These are phyloP conservation scores for Caenorhabditis angaria DNA, from an alignment of 2,888 invertebrate genomes.

Conservation along the genomic window DNA sequence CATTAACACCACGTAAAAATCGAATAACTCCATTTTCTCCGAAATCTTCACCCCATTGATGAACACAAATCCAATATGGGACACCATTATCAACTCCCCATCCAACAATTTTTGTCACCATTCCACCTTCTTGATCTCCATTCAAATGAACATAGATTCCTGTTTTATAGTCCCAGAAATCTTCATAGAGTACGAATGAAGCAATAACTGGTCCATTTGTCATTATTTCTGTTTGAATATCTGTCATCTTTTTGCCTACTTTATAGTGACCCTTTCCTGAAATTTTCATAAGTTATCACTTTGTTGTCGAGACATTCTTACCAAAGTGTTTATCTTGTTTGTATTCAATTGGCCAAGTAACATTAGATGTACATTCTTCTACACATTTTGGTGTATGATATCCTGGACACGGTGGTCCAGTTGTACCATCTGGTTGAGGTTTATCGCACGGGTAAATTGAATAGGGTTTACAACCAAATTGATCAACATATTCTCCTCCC, in stretches of 20 bases:
- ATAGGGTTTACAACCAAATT: conserved; percentile 40
- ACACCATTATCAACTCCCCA: conserved; percentile 42
- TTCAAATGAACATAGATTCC: conserved; percentile 39
- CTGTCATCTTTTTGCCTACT: conserved; percentile 39
- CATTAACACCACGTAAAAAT: conserved; percentile 39
- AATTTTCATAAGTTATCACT: not conserved
- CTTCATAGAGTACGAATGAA: conserved; percentile 37
- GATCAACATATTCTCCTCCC: conserved; percentile 34
- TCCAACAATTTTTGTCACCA: conserved; percentile 43
- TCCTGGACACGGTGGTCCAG: conserved; percentile 34
- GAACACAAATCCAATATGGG: conserved; percentile 40
- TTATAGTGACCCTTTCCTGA: conserved; percentile 32
- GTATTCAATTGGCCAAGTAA: conserved; percentile 36
- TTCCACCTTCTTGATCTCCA: conserved; percentile 39
- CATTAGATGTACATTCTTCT: conserved; percentile 27
- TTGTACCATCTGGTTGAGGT: conserved; percentile 29
- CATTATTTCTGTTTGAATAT: conserved; percentile 39
- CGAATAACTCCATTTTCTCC: conserved; percentile 25
- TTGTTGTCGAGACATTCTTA: too few species aligned
- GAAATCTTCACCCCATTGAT: conserved; percentile 42
- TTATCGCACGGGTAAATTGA: conserved; percentile 41
- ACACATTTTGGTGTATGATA: conserved; percentile 39
- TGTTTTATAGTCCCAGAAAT: conserved; percentile 39
- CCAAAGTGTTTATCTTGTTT: conserved; percentile 37
- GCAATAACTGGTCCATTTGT: conserved; percentile 40